Evolutionary conservation across 2,888 invertebrate species (phyloP), one percentile per base, ranked within the genome.

Genomic region (Bugulina stolonifera): DNA sequence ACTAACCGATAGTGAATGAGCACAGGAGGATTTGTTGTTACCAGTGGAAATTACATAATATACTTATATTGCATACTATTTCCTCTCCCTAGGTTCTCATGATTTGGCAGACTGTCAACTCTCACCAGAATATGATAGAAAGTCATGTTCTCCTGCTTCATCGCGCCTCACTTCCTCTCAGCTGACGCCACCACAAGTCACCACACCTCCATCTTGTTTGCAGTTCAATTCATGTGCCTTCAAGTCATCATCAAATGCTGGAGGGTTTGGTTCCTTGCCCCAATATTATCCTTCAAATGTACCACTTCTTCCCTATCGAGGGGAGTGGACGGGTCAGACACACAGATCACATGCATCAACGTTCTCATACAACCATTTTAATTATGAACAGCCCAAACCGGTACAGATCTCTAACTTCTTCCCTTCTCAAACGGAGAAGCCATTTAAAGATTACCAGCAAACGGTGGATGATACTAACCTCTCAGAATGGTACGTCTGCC

Each of bases 401-500:
- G 5, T 27, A 14, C 64, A 64, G 64, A 64, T 64, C 27, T 14
- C 29, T 10, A 34, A 27, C 27, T 64, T 64, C 34, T 14, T 64
- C 1, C 64, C 64, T 32, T 32, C 64, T 25, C 25, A 5, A 34
- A 22, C 25, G 10, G 64, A 64, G 32, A 64, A 64, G 27, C 22
- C 25, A 3, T 64, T 25, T 27, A 64, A 64, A 64, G 64, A 64
- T 14, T 64, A 64, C 32, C 32, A 64, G 3, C 27, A 64, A 10
- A 14, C 64, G 5, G 27, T 64, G 32, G 25, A 64, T 72, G 76
- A 75, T 78, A 87, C 90, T n/a, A 90, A 91, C 81, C 82, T 90
- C 76, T 88, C 88, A 79, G 92, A 93, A 77, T 90, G 93, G 89
- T 92, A 93, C 85, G 90, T 92, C 72, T 91, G 92, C 78, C 92